Base-by-base conservation (phyloP, 2,113 vertebrate species). In the Gymnogyps californianus region DNA sequence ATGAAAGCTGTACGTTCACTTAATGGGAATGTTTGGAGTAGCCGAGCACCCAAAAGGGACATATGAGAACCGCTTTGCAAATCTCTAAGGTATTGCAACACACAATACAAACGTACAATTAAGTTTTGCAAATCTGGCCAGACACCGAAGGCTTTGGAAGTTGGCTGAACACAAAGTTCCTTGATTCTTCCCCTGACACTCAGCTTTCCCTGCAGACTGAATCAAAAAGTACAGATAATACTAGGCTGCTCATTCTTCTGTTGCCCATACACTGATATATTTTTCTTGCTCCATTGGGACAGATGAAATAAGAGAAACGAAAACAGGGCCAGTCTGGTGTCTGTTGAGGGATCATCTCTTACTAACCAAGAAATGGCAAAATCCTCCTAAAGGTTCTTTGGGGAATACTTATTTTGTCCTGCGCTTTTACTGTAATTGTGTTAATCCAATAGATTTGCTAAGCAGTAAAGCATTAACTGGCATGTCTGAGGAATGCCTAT, bases 111-210 rank as follows among this genome's bases (percentile, higher is more conserved):
- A 95, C 1, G 2, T 87, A 85, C 89, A 87, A 94, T 95, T 95
- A 92, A 67, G 51, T 94, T 58, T 59, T 93, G 83, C 62, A 81
- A 90, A 97, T 40, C 76, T 96, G 95, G 96, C 93, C 67, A 93
- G 72, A 70, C 81, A 87, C 91, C 93, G 95, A 93, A 81, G 83
- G 71, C 83, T 95, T 86, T 81, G 87, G 82, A 92, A 92, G n/a
- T 16, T 97, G 95, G 95, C 94, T 96, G 95, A 94, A 97, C 95
- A 96, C 49, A 18, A 61, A 93, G 96, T 97, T 96, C 96, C 55
- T 66, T 58, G n/a, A 42, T 70, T 94, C 78, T 80, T 87, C 54
- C 75, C 36, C 78, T 62, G 87, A 78, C 81, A 96, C 65, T 87
- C 78, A 89, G 87, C 81, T 89, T 96, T 96, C 93, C 52, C 82